These are phyloP conservation scores for Rhopilema esculentum DNA, from an alignment of 30 jellyfish, hydroid and myxozoan species.

Conservation along the genomic window DNA sequence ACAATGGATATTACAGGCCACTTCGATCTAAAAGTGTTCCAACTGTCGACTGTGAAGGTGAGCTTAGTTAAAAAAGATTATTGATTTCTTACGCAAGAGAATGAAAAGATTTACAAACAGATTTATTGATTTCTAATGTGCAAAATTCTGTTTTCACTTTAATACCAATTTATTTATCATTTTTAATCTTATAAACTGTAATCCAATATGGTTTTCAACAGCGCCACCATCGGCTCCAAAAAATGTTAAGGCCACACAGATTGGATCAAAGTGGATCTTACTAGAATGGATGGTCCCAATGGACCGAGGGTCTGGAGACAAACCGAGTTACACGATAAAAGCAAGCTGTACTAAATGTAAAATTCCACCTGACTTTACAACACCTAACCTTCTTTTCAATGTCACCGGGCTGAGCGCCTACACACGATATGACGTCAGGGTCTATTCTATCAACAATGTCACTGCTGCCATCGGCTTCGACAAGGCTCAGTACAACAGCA, in stretches of 20 bases:
- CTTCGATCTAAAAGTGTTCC: background rate
- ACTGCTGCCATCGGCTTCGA: constrained; percentile 66
- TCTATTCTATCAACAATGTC: constrained; percentile 65
- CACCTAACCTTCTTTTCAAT: constrained; percentile 9
- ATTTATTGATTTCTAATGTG: too few relatives aligned
- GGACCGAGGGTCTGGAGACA: constrained; percentile 40
- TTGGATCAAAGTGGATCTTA: constrained; percentile 21
- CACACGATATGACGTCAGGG: constrained; percentile 43
- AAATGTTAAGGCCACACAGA: constrained; percentile 2
- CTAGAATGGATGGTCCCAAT: constrained; percentile 25
- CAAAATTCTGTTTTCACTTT: too few relatives aligned
- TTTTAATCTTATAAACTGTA: too few relatives aligned
- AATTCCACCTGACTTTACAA: background rate
- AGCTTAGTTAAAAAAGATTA: too few relatives aligned
- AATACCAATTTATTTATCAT: too few relatives aligned
- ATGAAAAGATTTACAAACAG: too few relatives aligned
- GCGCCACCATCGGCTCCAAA: constrained; percentile 16
- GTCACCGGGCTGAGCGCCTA: constrained; percentile 53
- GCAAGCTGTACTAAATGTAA: too few relatives aligned
- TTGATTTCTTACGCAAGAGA: too few relatives aligned
- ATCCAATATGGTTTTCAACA: background rate
- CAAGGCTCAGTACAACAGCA: background rate
- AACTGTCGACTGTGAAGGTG: constrained; percentile 31
- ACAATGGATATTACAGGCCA: constrained; percentile 34
- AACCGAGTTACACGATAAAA: background rate